Percentiles rank a stretch among this genome's conserved stretches.
Evolutionary conservation across 2,113 vertebrate genomes (phyloP).

Genomic region (Enhydra lutris): DNA sequence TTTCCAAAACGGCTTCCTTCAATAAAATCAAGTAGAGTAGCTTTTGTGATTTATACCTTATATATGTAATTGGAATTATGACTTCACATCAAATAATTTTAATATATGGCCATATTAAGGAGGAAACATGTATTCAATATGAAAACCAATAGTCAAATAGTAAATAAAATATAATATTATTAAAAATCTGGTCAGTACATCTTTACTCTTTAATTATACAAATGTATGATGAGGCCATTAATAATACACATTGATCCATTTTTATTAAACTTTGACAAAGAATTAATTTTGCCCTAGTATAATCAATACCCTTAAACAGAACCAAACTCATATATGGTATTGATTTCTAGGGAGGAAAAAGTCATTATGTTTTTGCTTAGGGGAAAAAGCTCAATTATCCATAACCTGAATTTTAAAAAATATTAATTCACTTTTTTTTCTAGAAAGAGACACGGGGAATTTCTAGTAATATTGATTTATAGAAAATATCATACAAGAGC

Average conservation of each 20-base stretch:
- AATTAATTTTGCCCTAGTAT: slow-evolving; percentile 66
- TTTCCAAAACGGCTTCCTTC: not conserved
- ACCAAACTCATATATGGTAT: slow-evolving; percentile 61
- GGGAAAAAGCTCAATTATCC: slow-evolving; percentile 50
- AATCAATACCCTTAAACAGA: slow-evolving; percentile 67
- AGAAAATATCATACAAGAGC: not conserved
- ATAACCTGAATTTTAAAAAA: slow-evolving; percentile 46
- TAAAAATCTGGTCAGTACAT: slow-evolving; percentile 53
- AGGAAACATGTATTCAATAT: slow-evolving; percentile 20
- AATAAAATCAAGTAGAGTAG: slow-evolving; percentile 22
- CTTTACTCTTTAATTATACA: slow-evolving; percentile 62
- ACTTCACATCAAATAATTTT: slow-evolving; percentile 34
- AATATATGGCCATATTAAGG: slow-evolving; percentile 31
- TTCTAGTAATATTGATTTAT: slow-evolving; percentile 29
- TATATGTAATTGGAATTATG: slow-evolving; percentile 1
- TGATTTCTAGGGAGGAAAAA: slow-evolving; percentile 54
- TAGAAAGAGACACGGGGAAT: not conserved
- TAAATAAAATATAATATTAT: slow-evolving; percentile 57
- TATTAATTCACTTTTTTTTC: slow-evolving; percentile 37
- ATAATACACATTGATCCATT: slow-evolving; percentile 16
- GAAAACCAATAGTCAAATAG: slow-evolving; percentile 35
- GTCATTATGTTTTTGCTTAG: slow-evolving; percentile 60
- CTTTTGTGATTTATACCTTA: slow-evolving; percentile 37
- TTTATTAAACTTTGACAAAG: slow-evolving; percentile 65
- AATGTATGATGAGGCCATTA: slow-evolving; percentile 15